Conservation (phyloP, 2,888 invertebrate species). For the Apamea sordens region DNA sequence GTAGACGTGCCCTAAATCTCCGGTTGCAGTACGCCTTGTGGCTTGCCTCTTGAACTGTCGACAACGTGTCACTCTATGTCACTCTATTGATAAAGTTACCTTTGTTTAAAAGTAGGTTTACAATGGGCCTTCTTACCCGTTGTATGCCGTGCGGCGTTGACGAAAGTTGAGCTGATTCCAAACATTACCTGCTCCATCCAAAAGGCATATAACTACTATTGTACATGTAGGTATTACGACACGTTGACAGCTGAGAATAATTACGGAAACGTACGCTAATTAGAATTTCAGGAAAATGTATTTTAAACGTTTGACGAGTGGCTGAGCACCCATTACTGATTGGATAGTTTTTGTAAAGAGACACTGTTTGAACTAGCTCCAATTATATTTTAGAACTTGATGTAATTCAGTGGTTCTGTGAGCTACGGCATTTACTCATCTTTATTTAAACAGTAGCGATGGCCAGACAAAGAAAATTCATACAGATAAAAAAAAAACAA, state of each 20-base stretch:
- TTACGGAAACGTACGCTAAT: conserved; percentile 41
- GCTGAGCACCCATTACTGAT: conserved; percentile 28
- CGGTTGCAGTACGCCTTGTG: not conserved
- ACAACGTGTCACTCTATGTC: not conserved
- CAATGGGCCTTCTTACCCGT: not conserved
- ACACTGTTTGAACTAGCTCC: conserved; percentile 42
- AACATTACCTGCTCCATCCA: conserved; percentile 3
- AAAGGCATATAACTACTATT: not conserved
- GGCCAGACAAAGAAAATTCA: not conserved
- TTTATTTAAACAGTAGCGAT: not conserved
- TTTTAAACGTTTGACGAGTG: conserved; percentile 43
- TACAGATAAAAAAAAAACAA: not conserved
- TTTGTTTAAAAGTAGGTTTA: not conserved
- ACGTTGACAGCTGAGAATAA: conserved; percentile 34
- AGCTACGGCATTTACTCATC: not conserved
- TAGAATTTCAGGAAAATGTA: conserved; percentile 44
- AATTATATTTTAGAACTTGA: conserved; percentile 48
- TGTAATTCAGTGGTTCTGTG: conserved; percentile 16
- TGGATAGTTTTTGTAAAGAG: conserved; percentile 32
- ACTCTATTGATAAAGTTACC: not conserved
- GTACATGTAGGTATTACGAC: not conserved
- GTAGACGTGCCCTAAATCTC: too few relatives aligned
- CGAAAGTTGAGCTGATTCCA: conserved; percentile 26
- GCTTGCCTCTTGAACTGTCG: not conserved
- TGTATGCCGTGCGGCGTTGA: not conserved